Conservation (phyloP, 2,113 vertebrate species). For the Caretta caretta region DNA sequence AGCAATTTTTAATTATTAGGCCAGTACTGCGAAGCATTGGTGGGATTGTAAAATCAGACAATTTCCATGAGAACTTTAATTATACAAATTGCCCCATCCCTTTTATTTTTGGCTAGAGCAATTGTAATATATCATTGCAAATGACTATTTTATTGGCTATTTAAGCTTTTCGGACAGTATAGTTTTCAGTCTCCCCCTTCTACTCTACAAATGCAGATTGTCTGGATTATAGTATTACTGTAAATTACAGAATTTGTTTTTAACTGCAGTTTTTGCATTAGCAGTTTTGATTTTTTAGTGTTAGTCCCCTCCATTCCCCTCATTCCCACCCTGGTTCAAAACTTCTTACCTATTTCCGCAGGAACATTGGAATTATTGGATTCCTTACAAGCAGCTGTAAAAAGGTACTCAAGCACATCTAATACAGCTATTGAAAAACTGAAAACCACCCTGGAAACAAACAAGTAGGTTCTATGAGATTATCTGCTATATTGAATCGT, state of each 20-base stretch:
- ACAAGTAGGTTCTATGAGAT: neutral
- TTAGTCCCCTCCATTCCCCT: neutral
- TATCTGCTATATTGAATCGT: neutral
- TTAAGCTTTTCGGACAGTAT: neutral
- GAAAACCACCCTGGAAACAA: neutral
- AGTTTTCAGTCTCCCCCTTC: conserved; percentile 9
- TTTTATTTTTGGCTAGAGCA: neutral
- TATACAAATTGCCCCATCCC: neutral
- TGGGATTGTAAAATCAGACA: neutral
- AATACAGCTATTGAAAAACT: neutral
- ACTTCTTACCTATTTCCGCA: neutral
- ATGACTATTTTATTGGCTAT: conserved; percentile 2
- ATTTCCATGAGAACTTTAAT: conserved; percentile 18
- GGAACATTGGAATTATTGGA: neutral
- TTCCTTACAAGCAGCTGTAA: neutral
- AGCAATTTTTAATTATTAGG: conserved; percentile 44
- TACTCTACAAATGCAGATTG: neutral
- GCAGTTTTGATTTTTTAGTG: accelerated
- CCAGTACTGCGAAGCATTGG: conserved; percentile 21
- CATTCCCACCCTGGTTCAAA: neutral
- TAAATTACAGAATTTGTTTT: neutral
- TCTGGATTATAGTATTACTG: neutral
- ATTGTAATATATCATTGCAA: neutral
- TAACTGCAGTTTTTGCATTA: conserved; percentile 6
- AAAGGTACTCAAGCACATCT: neutral